phyloP scores from a whole-genome alignment of 1,140 invertebrate genomes.

The Neuroterus valhalla region DNA sequence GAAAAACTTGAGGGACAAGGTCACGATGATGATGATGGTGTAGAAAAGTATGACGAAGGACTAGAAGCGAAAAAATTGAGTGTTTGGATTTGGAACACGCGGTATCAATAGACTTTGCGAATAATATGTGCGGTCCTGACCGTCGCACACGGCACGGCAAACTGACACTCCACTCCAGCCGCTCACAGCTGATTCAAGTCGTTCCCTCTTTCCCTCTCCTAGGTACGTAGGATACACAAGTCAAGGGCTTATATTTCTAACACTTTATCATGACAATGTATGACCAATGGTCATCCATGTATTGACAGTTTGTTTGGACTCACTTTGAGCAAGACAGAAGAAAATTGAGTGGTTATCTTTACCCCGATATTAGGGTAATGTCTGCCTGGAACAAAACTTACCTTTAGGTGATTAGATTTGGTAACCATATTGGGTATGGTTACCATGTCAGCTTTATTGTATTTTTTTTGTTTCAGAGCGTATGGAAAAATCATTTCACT shows the following conservation, averaged over 20 bases:
- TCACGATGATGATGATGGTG: too few species aligned
- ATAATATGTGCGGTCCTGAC: conserved; percentile 69
- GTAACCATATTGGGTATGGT: too few species aligned
- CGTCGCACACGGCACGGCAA: conserved; percentile 75
- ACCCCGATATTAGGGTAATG: too few species aligned
- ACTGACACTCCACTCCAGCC: conserved; percentile 75
- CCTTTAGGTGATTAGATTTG: too few species aligned
- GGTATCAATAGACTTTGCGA: conserved; percentile 26
- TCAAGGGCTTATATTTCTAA: conserved; percentile 13
- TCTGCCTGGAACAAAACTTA: too few species aligned
- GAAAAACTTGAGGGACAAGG: too few species aligned
- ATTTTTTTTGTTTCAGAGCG: too few species aligned
- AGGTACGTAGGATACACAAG: conserved; percentile 3
- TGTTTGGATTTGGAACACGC: conserved; percentile 20
- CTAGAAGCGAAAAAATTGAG: conserved; percentile 35
- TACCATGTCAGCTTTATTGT: too few species aligned
- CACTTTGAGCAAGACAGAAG: not conserved
- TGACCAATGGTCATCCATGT: not conserved
- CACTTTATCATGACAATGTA: not conserved
- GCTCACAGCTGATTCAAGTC: conserved; percentile 70
- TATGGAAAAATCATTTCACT: too few species aligned
- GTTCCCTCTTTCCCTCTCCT: conserved; percentile 41
- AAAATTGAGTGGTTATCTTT: too few species aligned
- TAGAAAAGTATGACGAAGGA: conserved; percentile 9
- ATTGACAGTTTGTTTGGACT: not conserved